Percentiles rank a stretch among this genome's conserved stretches.
Evolutionary conservation across 2,113 vertebrate genomes (phyloP).

Genomic region (Heteronetta atricapilla): DNA sequence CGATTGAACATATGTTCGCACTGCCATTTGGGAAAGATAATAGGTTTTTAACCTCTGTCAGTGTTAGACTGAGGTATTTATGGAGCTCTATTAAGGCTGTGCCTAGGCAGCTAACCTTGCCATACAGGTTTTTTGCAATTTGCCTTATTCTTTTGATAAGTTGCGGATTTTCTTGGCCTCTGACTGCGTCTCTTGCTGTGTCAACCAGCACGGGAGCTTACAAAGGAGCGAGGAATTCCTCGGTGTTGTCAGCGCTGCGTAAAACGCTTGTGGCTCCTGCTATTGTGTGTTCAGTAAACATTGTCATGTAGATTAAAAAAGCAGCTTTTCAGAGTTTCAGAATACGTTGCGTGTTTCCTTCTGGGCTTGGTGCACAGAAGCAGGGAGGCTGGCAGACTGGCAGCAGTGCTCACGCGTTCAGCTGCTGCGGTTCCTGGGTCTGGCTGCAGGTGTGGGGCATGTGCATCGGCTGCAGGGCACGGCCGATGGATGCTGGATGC

Average conservation of each 20-base stretch:
- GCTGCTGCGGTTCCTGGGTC: background rate
- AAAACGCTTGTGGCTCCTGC: background rate
- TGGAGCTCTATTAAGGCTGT: constrained; percentile 26
- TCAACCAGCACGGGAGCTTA: constrained; percentile 1
- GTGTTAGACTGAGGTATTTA: constrained; percentile 52
- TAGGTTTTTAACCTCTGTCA: constrained; percentile 73
- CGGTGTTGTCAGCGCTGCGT: background rate
- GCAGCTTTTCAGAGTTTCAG: background rate
- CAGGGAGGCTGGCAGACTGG: background rate
- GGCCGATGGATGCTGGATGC: background rate
- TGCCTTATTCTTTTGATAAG: constrained; percentile 33
- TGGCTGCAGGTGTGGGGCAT: background rate
- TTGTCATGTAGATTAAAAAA: background rate
- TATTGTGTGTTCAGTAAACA: background rate
- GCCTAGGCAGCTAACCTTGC: constrained; percentile 22
- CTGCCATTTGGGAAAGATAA: constrained; percentile 65
- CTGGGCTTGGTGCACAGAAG: background rate
- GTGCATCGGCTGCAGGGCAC: background rate
- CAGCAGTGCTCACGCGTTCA: fast-evolving
- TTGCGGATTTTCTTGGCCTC: background rate
- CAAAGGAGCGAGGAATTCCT: background rate
- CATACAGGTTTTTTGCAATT: constrained; percentile 2
- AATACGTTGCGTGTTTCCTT: background rate
- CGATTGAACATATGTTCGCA: constrained; percentile 55
- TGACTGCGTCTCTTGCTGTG: background rate